Base-by-base conservation (phyloP, 2,888 invertebrate genomes). In the Lypha dubia region DNA sequence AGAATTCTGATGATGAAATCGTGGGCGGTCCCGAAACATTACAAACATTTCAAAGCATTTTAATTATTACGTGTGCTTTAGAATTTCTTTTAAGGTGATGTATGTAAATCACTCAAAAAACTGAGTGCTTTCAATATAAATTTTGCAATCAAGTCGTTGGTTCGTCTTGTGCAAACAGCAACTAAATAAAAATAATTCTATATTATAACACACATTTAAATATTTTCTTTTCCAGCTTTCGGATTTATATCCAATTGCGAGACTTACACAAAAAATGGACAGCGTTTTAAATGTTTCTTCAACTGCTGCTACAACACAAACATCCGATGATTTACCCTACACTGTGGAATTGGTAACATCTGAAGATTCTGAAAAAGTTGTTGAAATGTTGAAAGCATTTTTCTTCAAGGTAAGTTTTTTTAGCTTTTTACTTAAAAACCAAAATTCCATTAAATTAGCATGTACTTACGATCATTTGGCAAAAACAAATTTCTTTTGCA, bases 311-410 rank as follows among this genome's bases (percentile, higher is more conserved):
- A 51, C 83, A 60, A 58, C 28, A 60, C 22, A 62, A 67, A 38
- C 58, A 32, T 41, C 70, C 11, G 84, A 88, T 73, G 89, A 90
- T 65, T 87, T 88, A 60, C 87, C 91, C 73, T 92, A 90, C 58
- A 92, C 91, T 56, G 90, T 94, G 56, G 92, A 92, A 56, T 88
- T 91, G 0, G 88, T 94, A 9, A 88, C 88, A 46, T 91, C 92
- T 20, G 92, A 93, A 70, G 95, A 95, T 88, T 90, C 91, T 1
- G 93, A 93, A 3, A 92, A 91, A 56, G 93, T 95, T 17, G 92
- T 95, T 83, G 90, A 92, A 44, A 94, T 95, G 88, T 91, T 95
- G 1, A 93, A 93, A 88, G 92, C 91, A 90, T 95, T 93, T 91
- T 94, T 94, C 90, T 94, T 94, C 88, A 93, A 93, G 86, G 94